These are phyloP conservation scores for Trachelus troglodyta DNA, from an alignment of 2,888 invertebrate species.

Conservation along the genomic window DNA sequence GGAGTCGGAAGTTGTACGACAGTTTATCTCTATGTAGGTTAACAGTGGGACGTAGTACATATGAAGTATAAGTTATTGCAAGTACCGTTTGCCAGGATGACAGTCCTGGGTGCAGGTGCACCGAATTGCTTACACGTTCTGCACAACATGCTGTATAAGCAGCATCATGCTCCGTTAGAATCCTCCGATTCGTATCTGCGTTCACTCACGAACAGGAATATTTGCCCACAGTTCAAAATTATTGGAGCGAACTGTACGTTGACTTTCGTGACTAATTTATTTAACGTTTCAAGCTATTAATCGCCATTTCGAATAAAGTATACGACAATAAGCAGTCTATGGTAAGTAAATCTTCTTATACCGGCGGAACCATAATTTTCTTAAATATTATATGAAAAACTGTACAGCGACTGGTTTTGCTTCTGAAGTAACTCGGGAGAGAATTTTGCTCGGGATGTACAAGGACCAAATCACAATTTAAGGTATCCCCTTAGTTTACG, in stretches of 20 bases:
- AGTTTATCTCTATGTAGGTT: conserved; percentile 32
- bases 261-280: neutral
- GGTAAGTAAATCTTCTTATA: neutral
- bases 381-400: neutral
- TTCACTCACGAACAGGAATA: neutral
- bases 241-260: neutral
- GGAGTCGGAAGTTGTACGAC: conserved; percentile 17
- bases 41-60: conserved; percentile 28
- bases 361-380: neutral
- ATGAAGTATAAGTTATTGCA: conserved; percentile 28
- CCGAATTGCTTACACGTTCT: conserved; percentile 39
- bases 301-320: neutral
- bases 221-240: neutral
- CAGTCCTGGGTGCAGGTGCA: conserved; percentile 44
- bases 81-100: conserved; percentile 41
- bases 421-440: neutral
- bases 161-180: neutral
- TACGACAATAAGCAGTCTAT: neutral
- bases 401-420: neutral
- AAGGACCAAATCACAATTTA: neutral
- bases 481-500: neutral
- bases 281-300: neutral
- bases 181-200: neutral
- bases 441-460: neutral
- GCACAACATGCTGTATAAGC: conserved; percentile 2